Base-by-base conservation (phyloP, 1,140 invertebrate species). In the Xylocopa sonorina region DNA sequence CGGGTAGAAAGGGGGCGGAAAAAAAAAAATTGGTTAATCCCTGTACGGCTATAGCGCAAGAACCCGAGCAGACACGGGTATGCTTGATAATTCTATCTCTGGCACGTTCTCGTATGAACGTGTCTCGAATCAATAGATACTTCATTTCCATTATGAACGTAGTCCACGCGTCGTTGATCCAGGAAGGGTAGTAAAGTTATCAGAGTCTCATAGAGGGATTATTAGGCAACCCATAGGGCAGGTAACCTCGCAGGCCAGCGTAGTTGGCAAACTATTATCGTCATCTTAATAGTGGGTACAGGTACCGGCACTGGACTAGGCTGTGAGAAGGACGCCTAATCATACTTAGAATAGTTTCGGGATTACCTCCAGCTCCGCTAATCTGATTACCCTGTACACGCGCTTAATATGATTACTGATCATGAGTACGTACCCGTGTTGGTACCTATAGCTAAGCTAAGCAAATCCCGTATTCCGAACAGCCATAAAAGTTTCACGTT, bases 361-460 rank as follows among this genome's bases (percentile, higher is more conserved):
- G 92, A 93, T 93, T 92, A 93, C 89, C 90, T 89, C 89, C 89
- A 90, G 89, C 90, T 91, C 89, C 91, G 86, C 91, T 93, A 93
- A 93, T 92, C 92, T 92, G 92, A 93, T 93, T 93, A 93, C 88
- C 88, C 87, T 86, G 89, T 92, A 92, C 92, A 92, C 91, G 90
- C 91, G 92, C 91, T 92, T 93, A 92, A 93, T 93, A 92, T 93
- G 92, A 93, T 93, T 92, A 93, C 91, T 91, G 92, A 93, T 93
- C 91, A 92, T 92, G 90, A 93, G 91, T 89, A 88, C 87, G 91
- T 89, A 89, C 87, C 88, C 91, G 90, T 91, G 90, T 88, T 90
- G 87, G 85, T 91, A 90, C 73, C 87, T 91, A 91, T 88, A 92
- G 89, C 88, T 86, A 85, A 86, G 88, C 87, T 91, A 89, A 91